A percentile compares a stretch with the other conserved stretches of the same genome.
These are phyloP conservation scores for Diabrotica balteata DNA, from an alignment of 2,888 invertebrate genomes.

Conservation along the genomic window DNA sequence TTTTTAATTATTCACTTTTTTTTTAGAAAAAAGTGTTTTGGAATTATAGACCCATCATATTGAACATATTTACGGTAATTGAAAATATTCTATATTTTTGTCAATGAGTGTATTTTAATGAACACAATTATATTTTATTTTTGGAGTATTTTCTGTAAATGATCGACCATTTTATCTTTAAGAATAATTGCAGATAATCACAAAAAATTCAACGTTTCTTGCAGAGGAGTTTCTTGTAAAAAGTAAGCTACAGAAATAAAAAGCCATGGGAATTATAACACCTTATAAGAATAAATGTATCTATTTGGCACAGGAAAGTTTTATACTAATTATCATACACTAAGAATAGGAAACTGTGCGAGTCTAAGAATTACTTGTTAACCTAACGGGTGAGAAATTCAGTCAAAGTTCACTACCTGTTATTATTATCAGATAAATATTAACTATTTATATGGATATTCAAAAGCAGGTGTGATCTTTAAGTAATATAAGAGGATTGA, in stretches of 20 bases:
- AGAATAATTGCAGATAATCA: background rate
- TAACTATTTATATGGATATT: background rate
- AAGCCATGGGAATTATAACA: too few relatives aligned
- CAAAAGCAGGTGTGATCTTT: background rate
- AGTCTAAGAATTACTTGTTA: conserved; percentile 1
- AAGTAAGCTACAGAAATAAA: too few relatives aligned
- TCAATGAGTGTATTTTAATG: too few relatives aligned
- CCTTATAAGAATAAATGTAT: background rate
- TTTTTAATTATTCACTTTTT: too few relatives aligned
- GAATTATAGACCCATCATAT: too few relatives aligned
- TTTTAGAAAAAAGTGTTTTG: too few relatives aligned
- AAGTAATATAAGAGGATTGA: background rate
- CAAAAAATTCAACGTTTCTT: background rate
- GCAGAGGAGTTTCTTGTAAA: too few relatives aligned
- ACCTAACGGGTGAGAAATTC: conserved; percentile 10
- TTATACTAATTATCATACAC: conserved; percentile 1
- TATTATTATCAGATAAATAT: conserved; percentile 5
- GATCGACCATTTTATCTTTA: background rate
- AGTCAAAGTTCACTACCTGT: background rate
- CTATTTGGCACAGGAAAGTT: conserved; percentile 1
- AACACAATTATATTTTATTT: too few relatives aligned
- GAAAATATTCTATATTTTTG: too few relatives aligned
- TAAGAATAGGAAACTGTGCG: background rate
- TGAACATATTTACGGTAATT: too few relatives aligned
- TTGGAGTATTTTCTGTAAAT: background rate